These are phyloP conservation scores for Ameiurus melas DNA, from an alignment of 2,113 vertebrate genomes.

Conservation along the genomic window DNA sequence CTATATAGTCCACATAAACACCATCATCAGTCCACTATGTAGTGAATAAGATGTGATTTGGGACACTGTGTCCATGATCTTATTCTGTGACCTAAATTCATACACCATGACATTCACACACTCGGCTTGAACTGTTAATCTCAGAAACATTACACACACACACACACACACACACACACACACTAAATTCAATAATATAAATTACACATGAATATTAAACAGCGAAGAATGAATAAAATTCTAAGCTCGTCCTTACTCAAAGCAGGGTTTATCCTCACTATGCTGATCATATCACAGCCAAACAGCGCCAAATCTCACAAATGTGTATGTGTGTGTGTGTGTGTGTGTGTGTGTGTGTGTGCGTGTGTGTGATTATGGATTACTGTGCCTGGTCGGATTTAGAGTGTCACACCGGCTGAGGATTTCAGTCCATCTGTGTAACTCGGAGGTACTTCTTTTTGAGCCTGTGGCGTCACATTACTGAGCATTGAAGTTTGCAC, in stretches of 20 bases:
- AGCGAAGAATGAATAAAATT: slow-evolving; percentile 2
- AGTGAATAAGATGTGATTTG: not conserved
- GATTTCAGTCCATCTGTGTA: slow-evolving; percentile 47
- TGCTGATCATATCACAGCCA: slow-evolving; percentile 17
- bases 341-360: slow-evolving; percentile 21
- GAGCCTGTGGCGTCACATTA: slow-evolving; percentile 27
- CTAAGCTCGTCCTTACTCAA: not conserved
- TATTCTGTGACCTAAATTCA: not conserved
- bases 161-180: not conserved
- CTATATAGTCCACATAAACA: not conserved
- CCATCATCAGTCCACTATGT: too few relatives aligned
- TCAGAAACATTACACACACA: not conserved
- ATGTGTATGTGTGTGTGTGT: slow-evolving; percentile 2
- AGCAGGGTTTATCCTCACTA: slow-evolving; percentile 14
- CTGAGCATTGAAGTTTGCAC: not conserved
- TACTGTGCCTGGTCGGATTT: slow-evolving; percentile 39
- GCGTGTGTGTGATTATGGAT: slow-evolving; percentile 15
- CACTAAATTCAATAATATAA: not conserved
- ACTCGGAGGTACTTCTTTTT: slow-evolving; percentile 23
- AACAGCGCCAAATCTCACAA: not conserved
- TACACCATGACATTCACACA: slow-evolving; percentile 4
- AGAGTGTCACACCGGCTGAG: slow-evolving; percentile 37
- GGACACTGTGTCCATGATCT: not conserved
- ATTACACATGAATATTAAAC: slow-evolving; percentile 1
- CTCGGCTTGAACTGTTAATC: not conserved